A percentile compares a stretch with the other conserved stretches of the same genome.
Evolutionary conservation across 2,888 invertebrate species (phyloP).

Genomic region (Melanostoma scalare): DNA sequence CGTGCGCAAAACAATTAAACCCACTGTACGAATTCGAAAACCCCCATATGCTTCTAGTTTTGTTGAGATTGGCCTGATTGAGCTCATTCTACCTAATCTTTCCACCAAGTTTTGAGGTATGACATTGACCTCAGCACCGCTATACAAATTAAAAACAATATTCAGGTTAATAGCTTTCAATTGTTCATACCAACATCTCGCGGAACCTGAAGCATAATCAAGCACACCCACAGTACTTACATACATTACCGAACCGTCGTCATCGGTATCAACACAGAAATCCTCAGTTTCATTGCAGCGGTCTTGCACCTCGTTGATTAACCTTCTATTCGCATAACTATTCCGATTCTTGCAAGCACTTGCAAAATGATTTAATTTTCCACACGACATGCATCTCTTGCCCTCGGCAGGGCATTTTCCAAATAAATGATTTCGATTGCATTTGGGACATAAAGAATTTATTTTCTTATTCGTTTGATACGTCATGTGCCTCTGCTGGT

Average conservation of each 20-base stretch:
- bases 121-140: constrained; percentile 30
- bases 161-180: constrained; percentile 29
- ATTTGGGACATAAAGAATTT: background rate
- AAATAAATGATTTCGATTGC: constrained; percentile 1
- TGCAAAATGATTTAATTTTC: constrained; percentile 3
- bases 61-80: constrained; percentile 2
- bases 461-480: background rate
- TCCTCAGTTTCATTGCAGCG: constrained; percentile 16
- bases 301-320: constrained; percentile 30
- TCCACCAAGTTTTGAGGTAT: constrained; percentile 22
- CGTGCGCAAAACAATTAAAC: constrained; percentile 2
- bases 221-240: constrained; percentile 8
- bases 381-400: constrained; percentile 1
- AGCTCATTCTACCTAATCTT: constrained; percentile 3
- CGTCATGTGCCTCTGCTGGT: background rate
- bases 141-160: constrained; percentile 41
- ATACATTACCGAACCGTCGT: constrained; percentile 36
- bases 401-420: constrained; percentile 5
- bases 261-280: constrained; percentile 8
- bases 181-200: constrained; percentile 24
- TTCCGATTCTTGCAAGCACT: background rate
- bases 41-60: constrained; percentile 40
- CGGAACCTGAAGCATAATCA: constrained; percentile 14
- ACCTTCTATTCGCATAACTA: background rate
- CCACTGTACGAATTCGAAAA: constrained; percentile 31